phyloP scores from a whole-genome alignment of 2,888 invertebrate species.

The Drosophila falleni region DNA sequence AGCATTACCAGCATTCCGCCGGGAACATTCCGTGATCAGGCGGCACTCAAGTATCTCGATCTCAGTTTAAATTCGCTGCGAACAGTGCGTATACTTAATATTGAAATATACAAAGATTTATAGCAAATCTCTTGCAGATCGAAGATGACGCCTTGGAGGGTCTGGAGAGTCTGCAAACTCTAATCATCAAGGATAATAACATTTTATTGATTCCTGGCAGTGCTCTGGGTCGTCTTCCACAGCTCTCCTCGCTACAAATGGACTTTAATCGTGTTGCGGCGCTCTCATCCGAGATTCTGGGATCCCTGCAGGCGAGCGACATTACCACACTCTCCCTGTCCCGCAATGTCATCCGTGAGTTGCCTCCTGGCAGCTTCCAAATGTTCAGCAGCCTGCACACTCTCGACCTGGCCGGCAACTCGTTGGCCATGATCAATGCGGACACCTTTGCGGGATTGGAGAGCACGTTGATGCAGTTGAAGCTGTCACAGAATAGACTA shows the following conservation, averaged over 20 bases:
- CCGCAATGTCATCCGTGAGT: constrained; percentile 94
- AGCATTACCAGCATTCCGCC: constrained; percentile 92
- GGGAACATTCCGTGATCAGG: constrained; percentile 92
- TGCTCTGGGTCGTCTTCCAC: constrained; percentile 92
- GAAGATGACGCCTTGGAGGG: constrained; percentile 96
- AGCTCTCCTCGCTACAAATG: constrained; percentile 90
- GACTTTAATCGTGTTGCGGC: constrained; percentile 96
- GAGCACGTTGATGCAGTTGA: constrained; percentile 89
- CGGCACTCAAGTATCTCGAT: constrained; percentile 90
- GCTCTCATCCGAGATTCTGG: constrained; percentile 91
- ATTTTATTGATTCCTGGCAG: constrained; percentile 94
- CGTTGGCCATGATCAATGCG: constrained; percentile 89
- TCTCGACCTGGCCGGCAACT: constrained; percentile 93
- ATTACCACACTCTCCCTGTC: constrained; percentile 91
- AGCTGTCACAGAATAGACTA: constrained; percentile 91
- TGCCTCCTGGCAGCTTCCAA: constrained; percentile 92
- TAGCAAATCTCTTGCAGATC: constrained; percentile 87
- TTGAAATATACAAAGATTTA: neutral
- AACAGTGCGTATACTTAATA: constrained; percentile 88
- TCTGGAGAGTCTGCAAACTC: constrained; percentile 90
- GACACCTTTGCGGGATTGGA: constrained; percentile 92
- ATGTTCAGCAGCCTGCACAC: constrained; percentile 90
- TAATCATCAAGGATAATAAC: constrained; percentile 94
- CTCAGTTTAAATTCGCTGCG: constrained; percentile 94
- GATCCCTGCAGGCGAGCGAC: constrained; percentile 89